A percentile compares a stretch with the other conserved stretches of the same genome.
Conservation (phyloP, 2,113 vertebrate genomes). For the Scomber scombrus region DNA sequence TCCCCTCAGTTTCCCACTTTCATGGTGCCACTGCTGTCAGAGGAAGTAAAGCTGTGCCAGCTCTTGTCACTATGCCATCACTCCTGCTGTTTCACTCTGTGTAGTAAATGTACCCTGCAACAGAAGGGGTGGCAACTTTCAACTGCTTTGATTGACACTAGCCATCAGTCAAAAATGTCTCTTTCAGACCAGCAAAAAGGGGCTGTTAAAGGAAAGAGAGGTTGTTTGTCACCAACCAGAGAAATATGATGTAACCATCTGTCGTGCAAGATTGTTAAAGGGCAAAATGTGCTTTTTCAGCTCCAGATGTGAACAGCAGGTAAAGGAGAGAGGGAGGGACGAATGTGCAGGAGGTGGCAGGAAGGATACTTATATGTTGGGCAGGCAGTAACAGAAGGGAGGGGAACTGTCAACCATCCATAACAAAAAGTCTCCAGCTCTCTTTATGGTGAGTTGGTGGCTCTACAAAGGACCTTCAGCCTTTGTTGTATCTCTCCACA, state of each 20-base stretch:
- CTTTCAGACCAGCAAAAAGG: slow-evolving; percentile 9
- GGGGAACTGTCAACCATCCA: slow-evolving; percentile 25
- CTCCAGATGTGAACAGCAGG: slow-evolving; percentile 33
- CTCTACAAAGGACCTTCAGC: neutral
- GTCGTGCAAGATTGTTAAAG: slow-evolving; percentile 13
- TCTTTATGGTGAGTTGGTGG: neutral
- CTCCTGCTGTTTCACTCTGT: slow-evolving; percentile 31
- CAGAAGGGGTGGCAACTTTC: slow-evolving; percentile 30
- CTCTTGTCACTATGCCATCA: slow-evolving; percentile 31
- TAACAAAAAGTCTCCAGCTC: neutral
- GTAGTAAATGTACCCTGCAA: slow-evolving; percentile 15
- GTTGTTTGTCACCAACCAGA: slow-evolving; percentile 19
- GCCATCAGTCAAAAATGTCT: slow-evolving; percentile 29
- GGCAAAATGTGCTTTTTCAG: slow-evolving; percentile 28
- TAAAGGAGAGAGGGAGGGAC: neutral
- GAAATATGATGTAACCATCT: slow-evolving; percentile 19
- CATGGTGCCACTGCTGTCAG: slow-evolving; percentile 14
- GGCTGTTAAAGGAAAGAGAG: slow-evolving; percentile 27
- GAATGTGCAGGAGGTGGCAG: neutral
- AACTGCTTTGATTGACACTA: slow-evolving; percentile 49
- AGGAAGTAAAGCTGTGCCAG: slow-evolving; percentile 7
- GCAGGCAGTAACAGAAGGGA: neutral
- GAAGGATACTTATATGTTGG: slow-evolving; percentile 15
- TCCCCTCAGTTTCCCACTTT: neutral
- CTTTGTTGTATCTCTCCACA: slow-evolving; percentile 10